Conservation (phyloP, 2,888 invertebrate species). For the Himalopsyche kuldschensis region DNA sequence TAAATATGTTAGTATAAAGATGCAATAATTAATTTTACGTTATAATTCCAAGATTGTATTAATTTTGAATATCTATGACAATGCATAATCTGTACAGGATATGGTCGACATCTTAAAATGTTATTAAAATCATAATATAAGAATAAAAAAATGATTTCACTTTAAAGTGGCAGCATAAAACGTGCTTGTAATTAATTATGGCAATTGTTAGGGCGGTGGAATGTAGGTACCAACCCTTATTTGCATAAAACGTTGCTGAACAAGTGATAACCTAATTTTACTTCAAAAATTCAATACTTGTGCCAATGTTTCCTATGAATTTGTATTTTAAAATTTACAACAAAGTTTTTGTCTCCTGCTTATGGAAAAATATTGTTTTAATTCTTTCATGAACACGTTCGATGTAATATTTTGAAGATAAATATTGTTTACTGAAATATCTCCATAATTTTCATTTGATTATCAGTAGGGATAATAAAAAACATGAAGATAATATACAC, state of each 20-base stretch:
- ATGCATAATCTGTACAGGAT: no score
- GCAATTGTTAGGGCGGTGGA: not conserved
- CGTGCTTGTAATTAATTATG: not conserved
- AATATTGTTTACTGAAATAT: no score
- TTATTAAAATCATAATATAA: not conserved
- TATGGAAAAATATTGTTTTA: not conserved
- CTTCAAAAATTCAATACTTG: not conserved
- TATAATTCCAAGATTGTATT: no score
- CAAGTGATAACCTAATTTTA: constrained; percentile 7
- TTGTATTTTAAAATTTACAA: no score
- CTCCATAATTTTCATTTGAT: no score
- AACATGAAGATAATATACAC: no score
- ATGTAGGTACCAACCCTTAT: not conserved
- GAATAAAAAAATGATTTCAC: not conserved
- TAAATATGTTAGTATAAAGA: no score
- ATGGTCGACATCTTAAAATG: no score
- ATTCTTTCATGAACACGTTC: not conserved
- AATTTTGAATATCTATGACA: no score
- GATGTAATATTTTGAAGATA: no score
- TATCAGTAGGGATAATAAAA: no score
- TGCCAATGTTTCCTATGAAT: not conserved
- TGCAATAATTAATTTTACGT: no score
- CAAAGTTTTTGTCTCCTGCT: not conserved
- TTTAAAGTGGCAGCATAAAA: not conserved
- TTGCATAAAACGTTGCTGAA: not conserved